Conservation (phyloP, 2,113 vertebrate species). For the Toxotes chatareus region DNA sequence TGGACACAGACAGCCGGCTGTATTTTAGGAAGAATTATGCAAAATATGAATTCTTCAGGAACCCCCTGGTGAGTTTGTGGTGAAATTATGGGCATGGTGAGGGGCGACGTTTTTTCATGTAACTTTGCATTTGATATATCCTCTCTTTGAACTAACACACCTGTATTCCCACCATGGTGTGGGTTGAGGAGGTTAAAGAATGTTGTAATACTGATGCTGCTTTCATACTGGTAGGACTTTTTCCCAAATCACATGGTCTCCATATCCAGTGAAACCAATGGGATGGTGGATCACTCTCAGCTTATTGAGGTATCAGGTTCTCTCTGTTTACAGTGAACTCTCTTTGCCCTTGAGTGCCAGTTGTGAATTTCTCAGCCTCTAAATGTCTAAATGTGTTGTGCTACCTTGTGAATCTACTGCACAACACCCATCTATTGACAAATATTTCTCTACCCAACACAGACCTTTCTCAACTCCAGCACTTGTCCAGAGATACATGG, state of each 20-base stretch:
- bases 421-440: conserved; percentile 11
- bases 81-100: neutral
- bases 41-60: conserved; percentile 99
- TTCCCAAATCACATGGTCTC: conserved; percentile 98
- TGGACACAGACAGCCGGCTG: conserved; percentile 92
- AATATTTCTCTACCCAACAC: conserved; percentile 69
- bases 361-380: neutral
- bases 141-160: conserved; percentile 2
- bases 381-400: conserved; percentile 15
- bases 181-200: neutral
- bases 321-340: conserved; percentile 16
- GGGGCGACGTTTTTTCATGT: neutral
- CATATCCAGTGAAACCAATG: conserved; percentile 89
- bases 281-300: conserved; percentile 88
- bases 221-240: conserved; percentile 87
- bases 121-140: neutral
- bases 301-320: conserved; percentile 90
- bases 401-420: neutral
- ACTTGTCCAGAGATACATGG: conserved; percentile 96
- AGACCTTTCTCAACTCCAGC: conserved; percentile 96
- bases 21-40: conserved; percentile 98
- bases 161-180: neutral
- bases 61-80: conserved; percentile 90
- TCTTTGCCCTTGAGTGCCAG: neutral
- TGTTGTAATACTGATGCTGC: conserved; percentile 32